Percentiles rank a stretch among this genome's conserved stretches.
Conservation (phyloP, 2,113 vertebrate genomes). For the Cygnus atratus region DNA sequence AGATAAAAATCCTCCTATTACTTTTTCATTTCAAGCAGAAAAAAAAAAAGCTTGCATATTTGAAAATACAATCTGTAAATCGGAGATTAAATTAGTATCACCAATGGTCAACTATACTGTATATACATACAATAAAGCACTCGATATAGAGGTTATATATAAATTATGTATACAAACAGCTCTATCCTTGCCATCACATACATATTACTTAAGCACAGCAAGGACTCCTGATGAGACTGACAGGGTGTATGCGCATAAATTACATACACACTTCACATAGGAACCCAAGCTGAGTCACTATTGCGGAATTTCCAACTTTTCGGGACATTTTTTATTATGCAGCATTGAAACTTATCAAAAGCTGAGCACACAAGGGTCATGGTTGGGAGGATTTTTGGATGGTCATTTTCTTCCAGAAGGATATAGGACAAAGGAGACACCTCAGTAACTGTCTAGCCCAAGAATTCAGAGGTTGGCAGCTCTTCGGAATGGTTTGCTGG, state of each 20-base stretch:
- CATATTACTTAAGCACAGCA: not conserved
- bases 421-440: not conserved
- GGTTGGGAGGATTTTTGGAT: not conserved
- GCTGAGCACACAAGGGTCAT: not conserved
- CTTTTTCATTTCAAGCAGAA: not conserved
- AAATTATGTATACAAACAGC: not conserved
- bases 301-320: not conserved
- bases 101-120: not conserved
- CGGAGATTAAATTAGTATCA: not conserved
- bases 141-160: not conserved
- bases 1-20: not conserved
- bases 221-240: not conserved
- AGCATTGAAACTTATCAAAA: not conserved
- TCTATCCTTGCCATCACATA: not conserved
- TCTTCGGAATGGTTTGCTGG: not conserved
- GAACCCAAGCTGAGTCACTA: not conserved
- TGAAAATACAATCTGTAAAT: not conserved
- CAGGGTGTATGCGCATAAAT: not conserved
- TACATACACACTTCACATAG: not conserved
- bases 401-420: not conserved
- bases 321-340: not conserved
- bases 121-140: not conserved
- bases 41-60: not conserved
- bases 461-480: not conserved
- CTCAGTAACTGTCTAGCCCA: not conserved